A percentile compares a stretch with the other conserved stretches of the same genome.
phyloP scores from a whole-genome alignment of 2,888 invertebrate genomes.

The Drosophila stalkeri region DNA sequence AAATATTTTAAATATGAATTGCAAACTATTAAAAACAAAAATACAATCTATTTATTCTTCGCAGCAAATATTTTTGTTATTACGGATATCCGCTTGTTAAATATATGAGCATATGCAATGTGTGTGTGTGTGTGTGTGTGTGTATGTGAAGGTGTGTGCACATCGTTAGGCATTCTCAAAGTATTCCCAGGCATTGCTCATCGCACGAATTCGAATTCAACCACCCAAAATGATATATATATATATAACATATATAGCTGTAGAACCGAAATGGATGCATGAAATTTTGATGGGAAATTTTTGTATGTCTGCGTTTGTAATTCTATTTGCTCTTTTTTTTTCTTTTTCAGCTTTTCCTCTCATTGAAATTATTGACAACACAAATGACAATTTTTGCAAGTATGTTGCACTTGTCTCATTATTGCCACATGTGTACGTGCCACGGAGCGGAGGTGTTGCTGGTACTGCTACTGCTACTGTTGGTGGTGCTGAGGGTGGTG shows the following conservation, averaged over 20 bases:
- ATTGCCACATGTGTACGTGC: constrained; percentile 80
- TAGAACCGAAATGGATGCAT: constrained; percentile 10
- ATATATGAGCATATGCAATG: constrained; percentile 47
- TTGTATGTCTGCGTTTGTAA: constrained; percentile 10
- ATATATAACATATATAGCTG: constrained; percentile 11
- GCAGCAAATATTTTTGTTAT: neutral
- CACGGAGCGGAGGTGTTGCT: constrained; percentile 29
- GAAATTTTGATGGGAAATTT: constrained; percentile 54
- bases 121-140: neutral
- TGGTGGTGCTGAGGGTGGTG: neutral
- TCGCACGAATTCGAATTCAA: constrained; percentile 37
- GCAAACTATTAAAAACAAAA: neutral
- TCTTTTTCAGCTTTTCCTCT: constrained; percentile 11
- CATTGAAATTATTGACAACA: constrained; percentile 73
- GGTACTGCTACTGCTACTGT: neutral
- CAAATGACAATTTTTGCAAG: constrained; percentile 76
- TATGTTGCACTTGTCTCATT: constrained; percentile 81
- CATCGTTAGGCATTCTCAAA: constrained; percentile 58
- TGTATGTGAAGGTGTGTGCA: constrained; percentile 32
- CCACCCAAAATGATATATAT: constrained; percentile 38
- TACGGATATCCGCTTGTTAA: neutral
- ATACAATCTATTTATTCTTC: neutral
- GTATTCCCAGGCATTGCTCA: constrained; percentile 44
- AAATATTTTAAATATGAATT: neutral
- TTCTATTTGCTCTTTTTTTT: constrained; percentile 1